Base-by-base conservation (phyloP, 2,113 vertebrate genomes). In the Apaloderma vittatum region DNA sequence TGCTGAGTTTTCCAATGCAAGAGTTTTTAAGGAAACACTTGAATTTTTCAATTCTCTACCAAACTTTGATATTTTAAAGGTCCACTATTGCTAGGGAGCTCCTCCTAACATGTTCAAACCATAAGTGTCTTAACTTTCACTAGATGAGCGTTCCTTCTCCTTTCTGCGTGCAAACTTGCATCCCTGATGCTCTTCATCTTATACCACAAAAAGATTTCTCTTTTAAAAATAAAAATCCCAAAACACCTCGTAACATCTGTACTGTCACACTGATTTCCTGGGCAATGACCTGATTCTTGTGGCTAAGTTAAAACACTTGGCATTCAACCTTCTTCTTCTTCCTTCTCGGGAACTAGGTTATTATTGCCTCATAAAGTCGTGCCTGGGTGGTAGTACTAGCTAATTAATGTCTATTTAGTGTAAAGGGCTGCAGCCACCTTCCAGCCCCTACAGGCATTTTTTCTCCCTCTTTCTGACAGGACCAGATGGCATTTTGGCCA, bases 401-500 rank as follows among this genome's bases (percentile, higher is more conserved):
- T 86, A 90, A 83, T 83, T 96, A 88, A 96, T 67, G 72, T 71
- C 92, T 90, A 67, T 48, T 96, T 90, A 93, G 48, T 61, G 46
- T n/a, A 88, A 80, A 93, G 72, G 45, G 29, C 57, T 86, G 67
- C 70, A 85, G 49, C n/a, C n/a, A 80, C 40, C 72, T 90, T 93
- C 52, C 72, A 95, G 63, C 21, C 68, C 72, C 92, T 66, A 62
- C 36, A 84, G 75, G 88, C 16, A 0, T 48, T 94, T 93, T 91
- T 63, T 15, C 29, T 63, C 46, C 37, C 52, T 94, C 46, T 83
- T 32, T 32, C 57, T 86, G 88, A 86, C 55, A 90, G 59, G 59
- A 70, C 32, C 88, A 96, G 90, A 93, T 90, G 88, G 40, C 68
- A 59, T 76, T 48, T 32, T 63, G 94, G 78, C 37, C 81, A 92